Base-by-base conservation (phyloP, 1,140 invertebrate species). In the Euglossa dilemma region DNA sequence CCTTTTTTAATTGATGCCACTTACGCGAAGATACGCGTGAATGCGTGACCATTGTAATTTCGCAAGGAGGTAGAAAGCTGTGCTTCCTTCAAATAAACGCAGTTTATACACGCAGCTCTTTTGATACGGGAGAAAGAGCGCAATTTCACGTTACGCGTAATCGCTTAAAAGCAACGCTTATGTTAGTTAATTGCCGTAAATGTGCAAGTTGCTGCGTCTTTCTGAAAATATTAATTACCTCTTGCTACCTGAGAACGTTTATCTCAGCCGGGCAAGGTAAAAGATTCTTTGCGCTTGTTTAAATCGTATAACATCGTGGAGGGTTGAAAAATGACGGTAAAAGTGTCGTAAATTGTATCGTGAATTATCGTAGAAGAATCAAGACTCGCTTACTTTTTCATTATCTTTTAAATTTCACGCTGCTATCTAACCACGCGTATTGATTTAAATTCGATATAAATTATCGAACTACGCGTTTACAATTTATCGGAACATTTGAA, bases 181-280 rank as follows among this genome's bases (percentile, higher is more conserved):
- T 25, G 43, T 54, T 47, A 56, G n/a, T 66, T 75, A 80, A 80
- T 74, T 74, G 36, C 43, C 52, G 6, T 52, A 25, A 43, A 61
- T 20, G 57, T 63, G 50, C 12, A 7, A 16, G 6, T 16, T 20
- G 8, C 20, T n/a, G n/a, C 11, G 45, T 71, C 14, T n/a, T 45
- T 61, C 36, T 14, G 52, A 50, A 64, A 80, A 74, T 73, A 74
- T 74, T 52, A 71, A 61, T 52, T 73, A 80, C 2, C n/a, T 18
- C 25, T 54, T 11, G 47, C 23, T 52, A 28, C n/a, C 25, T 20
- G 6, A 20, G 50, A 14, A 66, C 45, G 25, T 56, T 28, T 16
- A 54, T 25, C 75, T 66, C 18, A 14, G 16, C 6, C n/a, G 16
- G 6, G 2, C 12, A 56, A 57, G n/a, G 43, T 6, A 59, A 28